These are phyloP conservation scores for Psophia crepitans DNA, from an alignment of 2,113 vertebrate species.

Conservation along the genomic window DNA sequence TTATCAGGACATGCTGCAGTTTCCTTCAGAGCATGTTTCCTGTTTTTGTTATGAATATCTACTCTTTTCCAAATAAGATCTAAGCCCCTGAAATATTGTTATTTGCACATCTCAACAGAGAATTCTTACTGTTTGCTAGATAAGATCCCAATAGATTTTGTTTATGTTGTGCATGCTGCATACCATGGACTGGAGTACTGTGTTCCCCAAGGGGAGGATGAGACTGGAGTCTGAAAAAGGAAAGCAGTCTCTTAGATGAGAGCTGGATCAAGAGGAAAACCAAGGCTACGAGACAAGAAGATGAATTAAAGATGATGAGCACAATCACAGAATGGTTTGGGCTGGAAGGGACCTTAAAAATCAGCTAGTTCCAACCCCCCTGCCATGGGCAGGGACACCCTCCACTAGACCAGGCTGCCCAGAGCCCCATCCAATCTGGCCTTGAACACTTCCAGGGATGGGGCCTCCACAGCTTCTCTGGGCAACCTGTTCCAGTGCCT, in stretches of 20 bases:
- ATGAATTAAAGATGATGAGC: not conserved
- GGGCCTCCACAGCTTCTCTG: not conserved
- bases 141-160: not conserved
- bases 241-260: not conserved
- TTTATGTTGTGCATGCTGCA: not conserved
- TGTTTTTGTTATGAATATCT: not conserved
- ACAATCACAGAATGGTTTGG: not conserved
- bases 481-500: not conserved
- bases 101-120: not conserved
- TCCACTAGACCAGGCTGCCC: not conserved
- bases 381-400: not conserved
- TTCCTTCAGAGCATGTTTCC: not conserved
- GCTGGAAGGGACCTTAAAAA: not conserved
- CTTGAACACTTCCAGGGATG: not conserved
- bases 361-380: rapidly evolving
- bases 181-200: not conserved
- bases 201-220: no score
- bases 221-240: not conserved
- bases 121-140: not conserved
- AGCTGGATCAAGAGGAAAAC: not conserved
- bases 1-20: not conserved
- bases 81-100: not conserved
- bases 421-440: not conserved
- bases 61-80: not conserved
- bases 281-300: not conserved